phyloP scores from a whole-genome alignment of 2,888 invertebrate species.

The Sphaerophoria rueppellii region DNA sequence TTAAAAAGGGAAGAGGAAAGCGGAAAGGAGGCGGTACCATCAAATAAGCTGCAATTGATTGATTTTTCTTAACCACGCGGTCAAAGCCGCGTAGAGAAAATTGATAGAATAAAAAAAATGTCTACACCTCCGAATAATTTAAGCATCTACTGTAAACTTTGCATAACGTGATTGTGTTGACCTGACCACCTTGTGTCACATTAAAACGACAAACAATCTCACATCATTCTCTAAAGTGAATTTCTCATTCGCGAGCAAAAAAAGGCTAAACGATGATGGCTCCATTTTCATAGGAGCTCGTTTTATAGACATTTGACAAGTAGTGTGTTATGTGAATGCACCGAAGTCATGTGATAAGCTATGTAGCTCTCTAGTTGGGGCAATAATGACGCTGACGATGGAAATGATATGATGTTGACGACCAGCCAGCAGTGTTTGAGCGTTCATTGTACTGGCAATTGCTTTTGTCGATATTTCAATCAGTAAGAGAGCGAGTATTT shows the following conservation, averaged over 20 bases:
- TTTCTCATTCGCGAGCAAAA: constrained; percentile 5
- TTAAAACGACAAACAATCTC: constrained; percentile 47
- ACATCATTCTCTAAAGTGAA: constrained; percentile 9
- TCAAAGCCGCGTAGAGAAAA: too few species aligned
- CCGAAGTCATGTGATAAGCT: constrained; percentile 14
- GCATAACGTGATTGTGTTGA: background rate
- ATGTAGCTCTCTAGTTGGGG: background rate
- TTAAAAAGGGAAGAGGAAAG: too few species aligned
- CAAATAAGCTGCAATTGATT: too few species aligned
- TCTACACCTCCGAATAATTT: background rate
- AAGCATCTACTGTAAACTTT: background rate
- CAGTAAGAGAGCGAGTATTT: constrained; percentile 1
- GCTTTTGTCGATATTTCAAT: constrained; percentile 56
- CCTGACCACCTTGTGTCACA: constrained; percentile 42
- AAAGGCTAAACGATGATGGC: constrained; percentile 9
- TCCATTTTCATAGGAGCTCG: background rate
- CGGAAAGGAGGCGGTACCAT: too few species aligned
- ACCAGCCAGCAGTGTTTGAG: constrained; percentile 13
- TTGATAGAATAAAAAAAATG: too few species aligned
- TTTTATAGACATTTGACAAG: constrained; percentile 9
- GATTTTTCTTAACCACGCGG: too few species aligned
- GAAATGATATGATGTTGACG: background rate
- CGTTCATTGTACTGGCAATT: constrained; percentile 45
- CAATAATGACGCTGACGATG: too few species aligned
- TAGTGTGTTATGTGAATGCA: background rate